A percentile compares a stretch with the other conserved stretches of the same genome.
phyloP scores from a whole-genome alignment of 1,140 invertebrate genomes.

The Helicoverpa armigera region DNA sequence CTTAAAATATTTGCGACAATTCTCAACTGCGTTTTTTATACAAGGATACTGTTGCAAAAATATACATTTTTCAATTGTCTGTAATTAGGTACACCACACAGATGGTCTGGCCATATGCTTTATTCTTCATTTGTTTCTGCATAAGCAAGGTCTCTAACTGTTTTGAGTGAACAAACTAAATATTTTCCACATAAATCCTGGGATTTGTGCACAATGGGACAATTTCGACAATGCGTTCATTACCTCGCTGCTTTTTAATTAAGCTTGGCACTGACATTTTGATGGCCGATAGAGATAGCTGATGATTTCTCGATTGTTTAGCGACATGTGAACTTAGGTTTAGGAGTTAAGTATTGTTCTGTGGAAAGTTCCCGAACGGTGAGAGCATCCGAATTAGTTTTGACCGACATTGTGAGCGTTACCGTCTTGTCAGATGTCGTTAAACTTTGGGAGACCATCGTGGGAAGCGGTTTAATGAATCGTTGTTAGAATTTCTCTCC shows the following conservation, averaged over 20 bases:
- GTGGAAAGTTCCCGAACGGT: conserved; percentile 30
- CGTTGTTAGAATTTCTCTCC: background rate
- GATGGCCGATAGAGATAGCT: conserved; percentile 62
- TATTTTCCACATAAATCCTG: conserved; percentile 49
- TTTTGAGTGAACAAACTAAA: conserved; percentile 38
- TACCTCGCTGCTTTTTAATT: conserved; percentile 58
- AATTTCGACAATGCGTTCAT: conserved; percentile 58
- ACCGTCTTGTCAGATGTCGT: conserved; percentile 32
- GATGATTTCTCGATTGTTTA: conserved; percentile 64
- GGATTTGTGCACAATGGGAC: conserved; percentile 53
- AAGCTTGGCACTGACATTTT: conserved; percentile 60
- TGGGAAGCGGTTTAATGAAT: conserved; percentile 14
- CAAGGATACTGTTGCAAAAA: conserved; percentile 11
- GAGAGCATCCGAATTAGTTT: conserved; percentile 32
- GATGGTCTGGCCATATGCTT: conserved; percentile 39
- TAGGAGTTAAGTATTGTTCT: conserved; percentile 42
- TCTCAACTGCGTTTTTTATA: background rate
- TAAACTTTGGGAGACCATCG: conserved; percentile 34
- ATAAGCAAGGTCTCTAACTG: conserved; percentile 42
- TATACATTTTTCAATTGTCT: conserved; percentile 20
- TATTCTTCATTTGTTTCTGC: conserved; percentile 19
- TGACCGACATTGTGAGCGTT: conserved; percentile 44
- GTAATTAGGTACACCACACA: background rate
- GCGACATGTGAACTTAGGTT: conserved; percentile 49
- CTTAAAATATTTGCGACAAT: background rate